phyloP scores from a whole-genome alignment of 1,140 invertebrate genomes.

The Drosophila carrolli region DNA sequence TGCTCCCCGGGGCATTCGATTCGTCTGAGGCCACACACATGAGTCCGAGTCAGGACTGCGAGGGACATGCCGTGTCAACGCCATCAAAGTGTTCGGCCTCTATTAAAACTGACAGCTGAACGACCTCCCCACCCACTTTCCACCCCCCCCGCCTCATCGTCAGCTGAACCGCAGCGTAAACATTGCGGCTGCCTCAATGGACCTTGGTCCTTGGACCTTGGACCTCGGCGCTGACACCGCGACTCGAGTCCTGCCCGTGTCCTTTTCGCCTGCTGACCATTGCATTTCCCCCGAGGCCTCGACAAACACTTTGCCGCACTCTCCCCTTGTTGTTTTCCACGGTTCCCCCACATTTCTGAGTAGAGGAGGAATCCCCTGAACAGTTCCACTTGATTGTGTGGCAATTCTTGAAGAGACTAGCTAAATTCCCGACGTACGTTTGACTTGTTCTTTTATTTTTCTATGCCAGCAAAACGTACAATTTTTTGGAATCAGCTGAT shows the following conservation, averaged over 20 bases:
- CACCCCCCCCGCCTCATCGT: constrained; percentile 13
- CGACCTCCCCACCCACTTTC: constrained; percentile 3
- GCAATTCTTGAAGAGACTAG: not conserved
- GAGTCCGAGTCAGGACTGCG: constrained; percentile 5
- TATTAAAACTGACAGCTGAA: constrained; percentile 74
- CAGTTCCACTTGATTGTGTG: constrained; percentile 9
- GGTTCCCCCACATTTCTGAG: not conserved
- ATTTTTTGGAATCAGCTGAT: too few species aligned
- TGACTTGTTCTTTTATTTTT: not conserved
- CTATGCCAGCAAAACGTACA: not conserved
- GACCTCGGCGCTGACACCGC: constrained; percentile 3
- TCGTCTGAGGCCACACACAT: constrained; percentile 53
- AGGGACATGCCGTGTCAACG: constrained; percentile 51
- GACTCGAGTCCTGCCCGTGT: constrained; percentile 20
- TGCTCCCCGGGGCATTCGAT: constrained; percentile 72
- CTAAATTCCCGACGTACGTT: not conserved
- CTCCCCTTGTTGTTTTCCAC: constrained; percentile 17
- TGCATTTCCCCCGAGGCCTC: constrained; percentile 57
- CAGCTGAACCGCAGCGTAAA: constrained; percentile 64
- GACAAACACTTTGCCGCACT: constrained; percentile 56
- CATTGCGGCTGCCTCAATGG: constrained; percentile 63
- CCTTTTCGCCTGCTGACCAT: constrained; percentile 42
- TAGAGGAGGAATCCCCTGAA: not conserved
- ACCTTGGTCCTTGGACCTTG: constrained; percentile 31
- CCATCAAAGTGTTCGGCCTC: constrained; percentile 72